Base-by-base conservation (phyloP, 2,888 invertebrate species). In the Agriopis aurantiaria region DNA sequence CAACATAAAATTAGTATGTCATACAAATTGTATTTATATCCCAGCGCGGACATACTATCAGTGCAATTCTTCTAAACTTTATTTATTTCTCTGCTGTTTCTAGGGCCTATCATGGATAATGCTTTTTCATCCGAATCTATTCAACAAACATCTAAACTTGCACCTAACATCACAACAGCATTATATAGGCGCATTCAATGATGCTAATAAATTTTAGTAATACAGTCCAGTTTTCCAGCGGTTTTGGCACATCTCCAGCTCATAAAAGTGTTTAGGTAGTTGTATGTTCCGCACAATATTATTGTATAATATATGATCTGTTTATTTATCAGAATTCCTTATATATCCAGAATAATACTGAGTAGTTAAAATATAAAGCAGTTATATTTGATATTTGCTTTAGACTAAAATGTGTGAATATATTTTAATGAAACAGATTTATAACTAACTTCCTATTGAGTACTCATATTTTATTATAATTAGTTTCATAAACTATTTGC, bases 291-390 rank as follows among this genome's bases (percentile, higher is more conserved):
- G 48, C 17, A 33, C 40, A 52, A 40, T 52, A 14, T 51, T 11
- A 68, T 65, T 68, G 64, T 65, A 51, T 64, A 23, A 23, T 23
- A 23, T 23, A 69, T 59, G 59, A 59, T 69, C 33, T 64, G 17
- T 65, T 61, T 64, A 45, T 68, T 59, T 48, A 52, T 23, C n/a
- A n/a, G n/a, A n/a, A n/a, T n/a, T n/a, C n/a, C n/a, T n/a, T n/a
- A n/a, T n/a, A n/a, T 43, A 55, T 64, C 33, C n/a, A 41, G 45
- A 10, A 59, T 49, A 59, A 63, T 68, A 63, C 52, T 48, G n/a
- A 64, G 33, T 6, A 23, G 41, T 60, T 61, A n/a, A 43, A 45
- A 60, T 69, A 45, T 60, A 60, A 56, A 56, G 8, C 23, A 17
- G 23, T 23, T 59, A 48, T 58, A 55, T 64, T 52, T 43, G 2